These are phyloP conservation scores for Scrobipalpa costella DNA, from an alignment of 2,888 invertebrate species.

Conservation along the genomic window DNA sequence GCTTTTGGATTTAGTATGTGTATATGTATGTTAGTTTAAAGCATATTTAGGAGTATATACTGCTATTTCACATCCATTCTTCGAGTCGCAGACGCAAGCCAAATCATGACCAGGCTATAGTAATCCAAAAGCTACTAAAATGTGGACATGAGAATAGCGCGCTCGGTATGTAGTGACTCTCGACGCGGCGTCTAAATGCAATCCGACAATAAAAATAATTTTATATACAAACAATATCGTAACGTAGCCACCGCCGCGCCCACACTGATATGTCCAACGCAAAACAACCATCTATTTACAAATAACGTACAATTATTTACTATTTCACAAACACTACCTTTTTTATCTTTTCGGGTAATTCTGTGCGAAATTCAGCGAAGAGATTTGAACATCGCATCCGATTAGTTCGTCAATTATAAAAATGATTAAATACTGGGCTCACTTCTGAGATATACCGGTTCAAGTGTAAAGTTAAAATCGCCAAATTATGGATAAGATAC, in stretches of 20 bases:
- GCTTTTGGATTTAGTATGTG: neutral
- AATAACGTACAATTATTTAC: conserved; percentile 46
- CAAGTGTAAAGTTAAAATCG: too few relatives aligned
- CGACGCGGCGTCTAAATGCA: conserved; percentile 39
- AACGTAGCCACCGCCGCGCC: conserved; percentile 37
- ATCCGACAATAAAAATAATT: conserved; percentile 32
- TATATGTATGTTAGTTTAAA: too few relatives aligned
- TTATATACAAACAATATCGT: conserved; percentile 34
- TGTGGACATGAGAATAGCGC: neutral
- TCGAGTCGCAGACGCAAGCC: too few relatives aligned
- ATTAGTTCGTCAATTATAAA: too few relatives aligned
- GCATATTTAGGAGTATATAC: too few relatives aligned
- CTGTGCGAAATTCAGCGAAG: too few relatives aligned
- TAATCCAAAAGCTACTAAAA: neutral
- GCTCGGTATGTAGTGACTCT: neutral
- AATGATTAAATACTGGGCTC: too few relatives aligned
- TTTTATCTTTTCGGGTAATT: neutral
- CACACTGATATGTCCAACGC: conserved; percentile 58
- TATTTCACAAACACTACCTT: conserved; percentile 27
- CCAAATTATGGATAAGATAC: too few relatives aligned
- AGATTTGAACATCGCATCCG: too few relatives aligned
- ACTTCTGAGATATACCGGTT: too few relatives aligned
- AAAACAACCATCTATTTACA: conserved; percentile 64
- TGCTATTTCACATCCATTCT: too few relatives aligned
- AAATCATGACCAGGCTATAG: neutral